Evolutionary conservation across 2,888 invertebrate genomes (phyloP).

Genomic region (Clitarchus hookeri): DNA sequence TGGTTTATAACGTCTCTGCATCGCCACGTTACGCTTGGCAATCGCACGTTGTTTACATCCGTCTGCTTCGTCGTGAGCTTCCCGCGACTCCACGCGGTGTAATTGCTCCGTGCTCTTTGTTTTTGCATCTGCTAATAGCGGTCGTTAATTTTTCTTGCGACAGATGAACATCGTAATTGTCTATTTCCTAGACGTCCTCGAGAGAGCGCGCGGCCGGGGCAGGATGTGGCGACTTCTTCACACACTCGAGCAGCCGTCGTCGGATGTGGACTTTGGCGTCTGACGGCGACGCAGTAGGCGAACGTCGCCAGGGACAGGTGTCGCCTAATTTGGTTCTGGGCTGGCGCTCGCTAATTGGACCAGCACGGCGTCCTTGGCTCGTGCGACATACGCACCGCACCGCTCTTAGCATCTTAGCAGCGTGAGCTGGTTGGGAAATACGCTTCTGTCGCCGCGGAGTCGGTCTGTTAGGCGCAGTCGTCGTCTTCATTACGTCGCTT

Average conservation of each 20-base stretch:
- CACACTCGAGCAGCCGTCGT: background rate
- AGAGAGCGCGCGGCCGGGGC: background rate
- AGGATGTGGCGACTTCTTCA: background rate
- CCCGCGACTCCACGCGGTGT: too few relatives aligned
- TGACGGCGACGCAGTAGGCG: background rate
- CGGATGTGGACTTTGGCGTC: background rate
- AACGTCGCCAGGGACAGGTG: background rate
- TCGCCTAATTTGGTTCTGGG: background rate
- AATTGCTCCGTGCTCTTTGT: background rate
- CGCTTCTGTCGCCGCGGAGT: too few relatives aligned
- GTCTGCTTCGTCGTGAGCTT: too few relatives aligned
- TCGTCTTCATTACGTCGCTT: too few relatives aligned
- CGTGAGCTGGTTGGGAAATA: background rate
- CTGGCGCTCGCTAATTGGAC: too few relatives aligned
- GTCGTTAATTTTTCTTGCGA: background rate
- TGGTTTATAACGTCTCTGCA: too few relatives aligned
- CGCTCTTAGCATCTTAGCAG: background rate
- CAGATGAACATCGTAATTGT: background rate
- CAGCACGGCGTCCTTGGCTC: too few relatives aligned
- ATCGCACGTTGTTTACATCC: too few relatives aligned
- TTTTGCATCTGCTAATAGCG: background rate
- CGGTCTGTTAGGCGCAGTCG: too few relatives aligned
- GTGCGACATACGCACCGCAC: too few relatives aligned
- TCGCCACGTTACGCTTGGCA: too few relatives aligned
- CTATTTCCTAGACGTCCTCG: background rate